Conservation (phyloP, 2,113 vertebrate genomes). For the Mystacornis crossleyi region DNA sequence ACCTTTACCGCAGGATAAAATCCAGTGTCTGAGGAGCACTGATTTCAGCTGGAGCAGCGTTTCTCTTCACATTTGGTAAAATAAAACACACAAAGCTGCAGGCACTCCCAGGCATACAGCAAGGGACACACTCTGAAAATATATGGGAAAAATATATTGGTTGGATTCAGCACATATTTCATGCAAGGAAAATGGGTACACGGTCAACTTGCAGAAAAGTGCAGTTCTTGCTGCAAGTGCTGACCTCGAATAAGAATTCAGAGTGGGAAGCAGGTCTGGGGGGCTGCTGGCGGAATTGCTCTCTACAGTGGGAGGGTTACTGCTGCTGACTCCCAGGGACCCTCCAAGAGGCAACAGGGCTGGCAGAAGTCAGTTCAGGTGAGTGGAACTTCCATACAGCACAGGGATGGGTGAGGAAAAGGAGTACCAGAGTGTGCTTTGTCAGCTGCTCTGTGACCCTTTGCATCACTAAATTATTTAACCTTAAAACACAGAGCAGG, state of each 20-base stretch:
- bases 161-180: background rate
- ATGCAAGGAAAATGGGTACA: background rate
- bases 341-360: background rate
- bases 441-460: background rate
- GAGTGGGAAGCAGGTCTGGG: background rate
- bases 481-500: background rate
- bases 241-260: background rate
- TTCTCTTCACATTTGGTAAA: background rate
- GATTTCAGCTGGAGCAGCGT: background rate
- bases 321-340: background rate
- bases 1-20: background rate
- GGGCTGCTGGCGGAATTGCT: background rate
- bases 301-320: background rate
- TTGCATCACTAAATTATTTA: background rate
- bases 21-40: background rate
- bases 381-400: background rate
- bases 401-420: background rate
- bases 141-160: background rate
- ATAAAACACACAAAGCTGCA: background rate
- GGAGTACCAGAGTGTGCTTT: background rate
- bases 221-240: background rate
- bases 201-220: background rate
- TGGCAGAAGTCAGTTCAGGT: background rate
- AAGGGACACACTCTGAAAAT: background rate
- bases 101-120: background rate